Evolutionary conservation across 2,888 invertebrate species (phyloP), one percentile per base, ranked within the genome.

Genomic region (Sepiola atlantica): DNA sequence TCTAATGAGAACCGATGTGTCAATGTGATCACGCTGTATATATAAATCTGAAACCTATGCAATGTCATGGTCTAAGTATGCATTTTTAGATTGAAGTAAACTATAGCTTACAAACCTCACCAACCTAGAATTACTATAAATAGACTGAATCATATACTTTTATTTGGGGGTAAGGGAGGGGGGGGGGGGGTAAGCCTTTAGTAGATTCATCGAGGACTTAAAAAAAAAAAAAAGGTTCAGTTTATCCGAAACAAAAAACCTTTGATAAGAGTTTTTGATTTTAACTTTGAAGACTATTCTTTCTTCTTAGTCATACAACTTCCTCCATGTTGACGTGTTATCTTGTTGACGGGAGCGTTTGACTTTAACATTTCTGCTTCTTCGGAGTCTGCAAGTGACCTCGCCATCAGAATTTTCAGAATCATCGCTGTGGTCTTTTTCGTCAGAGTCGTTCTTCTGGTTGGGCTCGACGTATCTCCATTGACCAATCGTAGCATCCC

Each of bases 401-500:
- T n/a, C 77, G 18, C 77, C 12, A 12, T 77, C 77, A 32, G 77
- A 77, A n/a, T 77, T 77, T 14, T 18, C 77, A 77, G 77, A 77
- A 77, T 77, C n/a, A 12, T 77, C 77, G 3, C 77, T 77, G 77
- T n/a, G 16, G n/a, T 16, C 77, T n/a, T 77, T 77, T 77, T 77
- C 77, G 32, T 92, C 92, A 28, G 55, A 92, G 6, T 92, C 54
- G 4, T 55, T n/a, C 16, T n/a, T 24, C 55, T 54, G 55, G 18
- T 32, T 32, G 0, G 55, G 24, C n/a, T 54, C 55, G 54, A 18
- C 28, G 18, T 92, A 92, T 54, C 32, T 55, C 92, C 92, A 92
- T 32, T 92, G 92, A 24, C 92, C 45, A 55, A 92, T 92, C 28
- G 92, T 92, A 54, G 54, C 45, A n/a, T 92, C 92, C 92, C 92